Evolutionary conservation across 2,888 invertebrate genomes (phyloP).

Genomic region (Drosophila yooni): DNA sequence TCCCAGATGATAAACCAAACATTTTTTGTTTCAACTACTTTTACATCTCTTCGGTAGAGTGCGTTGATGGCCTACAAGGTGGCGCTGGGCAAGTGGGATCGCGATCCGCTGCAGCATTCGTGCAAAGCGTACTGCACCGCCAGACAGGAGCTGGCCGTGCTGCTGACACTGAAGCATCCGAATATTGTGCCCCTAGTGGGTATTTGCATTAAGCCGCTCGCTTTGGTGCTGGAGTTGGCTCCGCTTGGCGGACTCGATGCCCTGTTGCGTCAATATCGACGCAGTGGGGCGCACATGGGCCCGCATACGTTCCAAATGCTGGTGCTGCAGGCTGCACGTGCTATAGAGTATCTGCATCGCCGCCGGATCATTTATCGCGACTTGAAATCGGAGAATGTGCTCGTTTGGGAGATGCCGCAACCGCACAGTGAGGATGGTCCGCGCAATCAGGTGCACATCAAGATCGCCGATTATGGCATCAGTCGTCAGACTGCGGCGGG

Average conservation of each 20-base stretch:
- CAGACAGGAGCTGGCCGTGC: conserved; percentile 95
- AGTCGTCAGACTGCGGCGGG: conserved; percentile 90
- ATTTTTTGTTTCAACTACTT: too few relatives aligned
- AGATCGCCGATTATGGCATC: conserved; percentile 98
- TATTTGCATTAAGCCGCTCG: conserved; percentile 94
- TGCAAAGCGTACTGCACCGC: conserved; percentile 98
- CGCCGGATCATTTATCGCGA: conserved; percentile 94
- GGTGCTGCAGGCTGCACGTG: conserved; percentile 95
- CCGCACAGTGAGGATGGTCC: conserved; percentile 88
- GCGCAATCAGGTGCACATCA: conserved; percentile 92
- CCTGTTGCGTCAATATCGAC: conserved; percentile 92
- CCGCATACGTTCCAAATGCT: conserved; percentile 93
- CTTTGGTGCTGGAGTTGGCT: conserved; percentile 95
- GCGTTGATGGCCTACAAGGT: conserved; percentile 86
- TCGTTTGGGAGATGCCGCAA: conserved; percentile 98
- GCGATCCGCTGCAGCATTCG: conserved; percentile 95
- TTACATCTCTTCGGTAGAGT: conserved; percentile 66
- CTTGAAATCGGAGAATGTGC: conserved; percentile 96
- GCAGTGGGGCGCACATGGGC: conserved; percentile 93
- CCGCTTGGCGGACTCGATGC: conserved; percentile 95
- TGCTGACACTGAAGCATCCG: conserved; percentile 93
- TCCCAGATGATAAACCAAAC: too few relatives aligned
- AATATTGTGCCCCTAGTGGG: conserved; percentile 97
- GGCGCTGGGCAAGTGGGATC: conserved; percentile 95
- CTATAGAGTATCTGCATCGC: conserved; percentile 97